Evolutionary conservation across 2,888 invertebrate genomes (phyloP).

Genomic region (Drosophila merina): DNA sequence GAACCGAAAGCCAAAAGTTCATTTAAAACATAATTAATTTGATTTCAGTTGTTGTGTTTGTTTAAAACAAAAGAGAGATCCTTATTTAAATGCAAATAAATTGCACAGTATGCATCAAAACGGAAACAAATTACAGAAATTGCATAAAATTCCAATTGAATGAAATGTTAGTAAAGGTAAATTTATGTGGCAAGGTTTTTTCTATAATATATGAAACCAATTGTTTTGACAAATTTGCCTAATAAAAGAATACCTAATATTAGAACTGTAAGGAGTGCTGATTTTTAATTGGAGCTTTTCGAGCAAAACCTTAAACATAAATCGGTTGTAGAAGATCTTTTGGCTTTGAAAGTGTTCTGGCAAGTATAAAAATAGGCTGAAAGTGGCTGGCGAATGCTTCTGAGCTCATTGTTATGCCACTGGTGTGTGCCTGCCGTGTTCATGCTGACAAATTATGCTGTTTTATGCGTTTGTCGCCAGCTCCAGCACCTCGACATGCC

Average conservation of each 20-base stretch:
- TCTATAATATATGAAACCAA: too few species aligned
- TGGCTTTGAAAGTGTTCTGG: not conserved
- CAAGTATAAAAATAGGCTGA: constrained; percentile 21
- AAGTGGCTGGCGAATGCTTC: constrained; percentile 13
- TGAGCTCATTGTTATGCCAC: constrained; percentile 70
- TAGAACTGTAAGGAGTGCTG: too few species aligned
- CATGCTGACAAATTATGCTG: constrained; percentile 76
- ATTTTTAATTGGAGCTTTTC: too few species aligned
- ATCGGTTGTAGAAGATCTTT: not conserved
- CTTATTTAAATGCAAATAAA: constrained; percentile 22
- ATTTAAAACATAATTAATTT: constrained; percentile 41
- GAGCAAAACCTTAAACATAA: not conserved
- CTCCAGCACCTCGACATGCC: constrained; percentile 23
- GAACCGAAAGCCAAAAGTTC: constrained; percentile 46
- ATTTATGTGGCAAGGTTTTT: too few species aligned
- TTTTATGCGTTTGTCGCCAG: constrained; percentile 73
- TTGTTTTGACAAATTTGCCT: too few species aligned
- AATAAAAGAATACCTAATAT: too few species aligned
- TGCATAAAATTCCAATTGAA: not conserved
- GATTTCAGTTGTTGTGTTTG: constrained; percentile 15
- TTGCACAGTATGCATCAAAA: constrained; percentile 11
- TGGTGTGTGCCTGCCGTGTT: constrained; percentile 51
- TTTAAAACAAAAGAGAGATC: constrained; percentile 2
- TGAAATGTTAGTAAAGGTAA: too few species aligned
- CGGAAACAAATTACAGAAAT: constrained; percentile 9